Percentiles rank a stretch among this genome's conserved stretches.
Evolutionary conservation across 2,797 vertebrate genomes (phyloP).

Genomic region (Forpus xanthops): DNA sequence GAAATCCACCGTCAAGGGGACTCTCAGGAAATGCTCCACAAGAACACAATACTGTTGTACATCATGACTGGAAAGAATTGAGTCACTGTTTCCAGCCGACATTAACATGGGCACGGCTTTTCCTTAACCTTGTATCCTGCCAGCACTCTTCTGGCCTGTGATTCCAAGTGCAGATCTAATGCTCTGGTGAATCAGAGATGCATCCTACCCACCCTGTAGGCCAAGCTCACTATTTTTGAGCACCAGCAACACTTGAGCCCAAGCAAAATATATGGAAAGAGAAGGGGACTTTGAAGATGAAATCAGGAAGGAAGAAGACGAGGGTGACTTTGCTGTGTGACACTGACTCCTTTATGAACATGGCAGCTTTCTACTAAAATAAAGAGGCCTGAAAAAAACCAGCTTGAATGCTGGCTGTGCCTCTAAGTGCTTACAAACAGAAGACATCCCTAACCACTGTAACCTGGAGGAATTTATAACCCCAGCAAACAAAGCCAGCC

Average conservation of each 20-base stretch:
- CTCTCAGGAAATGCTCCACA: neutral
- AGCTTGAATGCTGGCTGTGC: neutral
- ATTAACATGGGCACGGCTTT: neutral
- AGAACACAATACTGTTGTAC: neutral
- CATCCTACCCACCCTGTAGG: fast-evolving
- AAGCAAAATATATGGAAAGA: neutral
- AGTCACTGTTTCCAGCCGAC: neutral
- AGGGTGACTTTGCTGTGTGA: neutral
- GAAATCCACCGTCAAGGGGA: neutral
- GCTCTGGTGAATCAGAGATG: neutral
- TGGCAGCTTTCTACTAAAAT: neutral
- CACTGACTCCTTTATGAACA: neutral
- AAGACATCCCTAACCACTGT: neutral
- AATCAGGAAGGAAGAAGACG: neutral
- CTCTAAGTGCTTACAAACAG: neutral
- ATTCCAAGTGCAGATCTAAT: neutral
- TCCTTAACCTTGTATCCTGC: neutral
- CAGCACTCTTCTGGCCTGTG: neutral
- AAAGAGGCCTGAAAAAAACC: neutral
- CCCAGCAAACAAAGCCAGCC: neutral
- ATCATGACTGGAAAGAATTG: neutral
- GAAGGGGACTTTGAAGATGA: neutral
- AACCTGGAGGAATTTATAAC: neutral
- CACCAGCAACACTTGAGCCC: neutral
- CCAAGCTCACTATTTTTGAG: neutral